phyloP scores from a whole-genome alignment of 2,113 vertebrate genomes.

The Psittacus erithacus region DNA sequence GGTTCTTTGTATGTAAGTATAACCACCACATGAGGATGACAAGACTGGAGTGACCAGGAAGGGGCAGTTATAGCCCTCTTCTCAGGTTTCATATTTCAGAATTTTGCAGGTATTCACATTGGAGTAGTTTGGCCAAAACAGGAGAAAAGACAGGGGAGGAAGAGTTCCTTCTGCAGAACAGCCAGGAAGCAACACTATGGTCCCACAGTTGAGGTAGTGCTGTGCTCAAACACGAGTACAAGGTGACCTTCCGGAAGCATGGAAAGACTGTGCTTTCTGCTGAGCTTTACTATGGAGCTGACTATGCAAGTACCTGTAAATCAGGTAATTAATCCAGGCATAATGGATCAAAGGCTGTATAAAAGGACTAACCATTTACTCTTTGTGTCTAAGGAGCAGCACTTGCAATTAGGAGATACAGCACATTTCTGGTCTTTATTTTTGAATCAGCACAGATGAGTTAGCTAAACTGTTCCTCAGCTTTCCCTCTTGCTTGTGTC shows the following conservation, averaged over 20 bases:
- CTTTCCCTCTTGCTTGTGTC: background rate
- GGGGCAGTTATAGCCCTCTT: background rate
- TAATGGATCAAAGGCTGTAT: background rate
- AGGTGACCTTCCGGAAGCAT: background rate
- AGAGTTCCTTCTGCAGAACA: background rate
- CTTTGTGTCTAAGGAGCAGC: background rate
- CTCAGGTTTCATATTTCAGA: background rate
- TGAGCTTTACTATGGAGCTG: background rate
- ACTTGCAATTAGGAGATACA: background rate
- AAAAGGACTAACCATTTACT: background rate
- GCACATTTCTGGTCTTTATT: background rate
- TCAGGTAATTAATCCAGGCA: background rate
- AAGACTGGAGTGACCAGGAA: background rate
- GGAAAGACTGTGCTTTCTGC: background rate
- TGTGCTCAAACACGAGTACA: background rate
- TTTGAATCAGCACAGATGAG: background rate
- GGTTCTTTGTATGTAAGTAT: background rate
- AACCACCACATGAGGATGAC: background rate
- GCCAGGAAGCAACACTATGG: background rate
- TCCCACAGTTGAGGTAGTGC: background rate
- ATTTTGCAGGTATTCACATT: background rate
- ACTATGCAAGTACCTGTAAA: fast-evolving
- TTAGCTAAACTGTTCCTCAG: background rate
- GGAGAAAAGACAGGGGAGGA: background rate
- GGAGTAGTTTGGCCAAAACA: background rate